Evolutionary conservation across 2,113 vertebrate species (phyloP), one percentile per base, ranked within the genome.

Genomic region (Oryzias celebensis): DNA sequence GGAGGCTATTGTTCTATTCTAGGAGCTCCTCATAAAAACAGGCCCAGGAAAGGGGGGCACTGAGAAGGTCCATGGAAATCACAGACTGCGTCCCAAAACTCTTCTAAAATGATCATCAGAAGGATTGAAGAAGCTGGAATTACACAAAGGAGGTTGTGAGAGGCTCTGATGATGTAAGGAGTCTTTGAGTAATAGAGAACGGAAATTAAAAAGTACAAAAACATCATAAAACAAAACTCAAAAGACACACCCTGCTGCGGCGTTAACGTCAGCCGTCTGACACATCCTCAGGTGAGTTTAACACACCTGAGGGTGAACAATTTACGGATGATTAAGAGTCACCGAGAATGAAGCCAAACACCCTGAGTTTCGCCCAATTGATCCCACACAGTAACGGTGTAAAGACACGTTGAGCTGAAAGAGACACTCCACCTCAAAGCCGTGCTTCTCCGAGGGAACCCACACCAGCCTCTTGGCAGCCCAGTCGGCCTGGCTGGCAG

Each of bases 371-470:
- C 17, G 18, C 43, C 36, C 23, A 17, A 24, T 28, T 26, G 12
- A 31, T 41, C 44, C 23, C 43, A 20, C 20, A 15, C 24, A 20
- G 61, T 45, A 18, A 46, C 22, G 10, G 15, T 18, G 43, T 51
- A 26, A 42, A 48, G 47, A 51, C 23, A 47, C 48, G 58, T 17
- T 53, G 1, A 20, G 14, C 5, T 26, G 20, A 28, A 53, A 24
- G n/a, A 12, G 22, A 26, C 8, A 1, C 41, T 86, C 90, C 79
- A 93, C 92, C 89, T 93, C 92, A 50, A 93, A 93, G 22, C 92
- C 92, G 44, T 92, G 91, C 71, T 93, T 93, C 83, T 93, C 92
- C 2, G 92, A 93, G 1, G 92, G 91, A 72, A 93, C 92, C 92
- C 92, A 93, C 65, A 93, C 91, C 42, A 93, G 90, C 69, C 90